phyloP scores from a whole-genome alignment of 2,888 invertebrate species.

The Erebia epiphron region DNA sequence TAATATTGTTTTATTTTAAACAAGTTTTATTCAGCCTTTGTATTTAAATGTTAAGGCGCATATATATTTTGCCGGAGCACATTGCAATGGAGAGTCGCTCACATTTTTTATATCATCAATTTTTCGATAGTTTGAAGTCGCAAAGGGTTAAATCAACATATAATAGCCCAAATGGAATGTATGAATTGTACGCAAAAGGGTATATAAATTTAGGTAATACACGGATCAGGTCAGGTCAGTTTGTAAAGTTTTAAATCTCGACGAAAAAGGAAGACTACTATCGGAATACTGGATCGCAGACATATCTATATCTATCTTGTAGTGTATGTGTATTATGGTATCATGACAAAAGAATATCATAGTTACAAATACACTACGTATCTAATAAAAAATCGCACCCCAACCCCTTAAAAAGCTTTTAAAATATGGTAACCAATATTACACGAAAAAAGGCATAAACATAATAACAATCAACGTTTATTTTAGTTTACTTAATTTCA shows the following conservation, averaged over 20 bases:
- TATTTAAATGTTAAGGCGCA: constrained; percentile 1
- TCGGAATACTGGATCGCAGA: constrained; percentile 3
- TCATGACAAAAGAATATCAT: background rate
- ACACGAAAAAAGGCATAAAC: background rate
- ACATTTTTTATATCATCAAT: background rate
- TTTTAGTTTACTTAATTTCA: background rate
- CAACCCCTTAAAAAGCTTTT: constrained; percentile 3
- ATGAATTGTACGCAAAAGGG: background rate
- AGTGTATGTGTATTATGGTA: constrained; percentile 5
- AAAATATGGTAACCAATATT: constrained; percentile 10
- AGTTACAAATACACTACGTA: constrained; percentile 1
- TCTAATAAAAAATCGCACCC: constrained; percentile 8
- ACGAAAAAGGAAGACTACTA: constrained; percentile 15
- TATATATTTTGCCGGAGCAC: background rate
- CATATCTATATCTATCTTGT: background rate
- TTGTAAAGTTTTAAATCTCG: background rate
- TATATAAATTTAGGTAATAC: background rate
- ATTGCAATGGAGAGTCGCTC: background rate
- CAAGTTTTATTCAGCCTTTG: background rate
- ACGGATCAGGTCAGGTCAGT: constrained; percentile 1
- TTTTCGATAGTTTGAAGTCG: background rate
- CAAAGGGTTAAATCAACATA: background rate
- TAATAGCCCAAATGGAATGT: constrained; percentile 2
- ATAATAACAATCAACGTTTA: background rate
- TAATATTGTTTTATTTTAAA: background rate